These are phyloP conservation scores for Antennarius maculatus DNA, from an alignment of 2,797 vertebrate species.

Conservation along the genomic window DNA sequence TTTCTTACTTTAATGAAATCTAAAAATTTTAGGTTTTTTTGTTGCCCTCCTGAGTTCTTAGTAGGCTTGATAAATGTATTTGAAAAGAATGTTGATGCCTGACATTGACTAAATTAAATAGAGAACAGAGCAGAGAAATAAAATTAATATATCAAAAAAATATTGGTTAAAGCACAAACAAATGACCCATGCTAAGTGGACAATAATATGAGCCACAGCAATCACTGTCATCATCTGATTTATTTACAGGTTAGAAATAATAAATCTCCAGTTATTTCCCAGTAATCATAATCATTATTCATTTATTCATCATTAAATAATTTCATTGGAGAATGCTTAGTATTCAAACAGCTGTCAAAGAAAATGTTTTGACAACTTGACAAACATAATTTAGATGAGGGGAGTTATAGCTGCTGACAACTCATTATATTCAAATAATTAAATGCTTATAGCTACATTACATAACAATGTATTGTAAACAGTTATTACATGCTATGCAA, in stretches of 20 bases:
- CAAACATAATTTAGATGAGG: not conserved
- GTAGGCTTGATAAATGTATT: not conserved
- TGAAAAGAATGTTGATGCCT: not conserved
- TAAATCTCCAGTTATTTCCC: slow-evolving; percentile 17
- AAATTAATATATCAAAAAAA: not conserved
- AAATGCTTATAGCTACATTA: not conserved
- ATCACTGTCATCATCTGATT: slow-evolving; percentile 2
- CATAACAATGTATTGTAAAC: not conserved
- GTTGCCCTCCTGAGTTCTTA: not conserved
- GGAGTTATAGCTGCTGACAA: no score
- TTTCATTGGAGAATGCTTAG: slow-evolving; percentile 6
- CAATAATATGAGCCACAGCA: no score
- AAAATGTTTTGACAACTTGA: not conserved
- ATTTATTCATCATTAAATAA: no score
- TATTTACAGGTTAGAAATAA: not conserved
- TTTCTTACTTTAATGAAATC: not conserved
- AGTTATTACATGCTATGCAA: not conserved
- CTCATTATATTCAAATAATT: no score
- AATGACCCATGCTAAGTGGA: not conserved
- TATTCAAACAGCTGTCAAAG: not conserved
- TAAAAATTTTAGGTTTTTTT: not conserved
- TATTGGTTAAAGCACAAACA: not conserved
- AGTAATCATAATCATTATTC: slow-evolving; percentile 12
- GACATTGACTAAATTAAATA: not conserved
- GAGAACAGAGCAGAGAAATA: not conserved